A percentile compares a stretch with the other conserved stretches of the same genome.
phyloP scores from a whole-genome alignment of 1,140 invertebrate species.

The Pentalonia nigronervosa region DNA sequence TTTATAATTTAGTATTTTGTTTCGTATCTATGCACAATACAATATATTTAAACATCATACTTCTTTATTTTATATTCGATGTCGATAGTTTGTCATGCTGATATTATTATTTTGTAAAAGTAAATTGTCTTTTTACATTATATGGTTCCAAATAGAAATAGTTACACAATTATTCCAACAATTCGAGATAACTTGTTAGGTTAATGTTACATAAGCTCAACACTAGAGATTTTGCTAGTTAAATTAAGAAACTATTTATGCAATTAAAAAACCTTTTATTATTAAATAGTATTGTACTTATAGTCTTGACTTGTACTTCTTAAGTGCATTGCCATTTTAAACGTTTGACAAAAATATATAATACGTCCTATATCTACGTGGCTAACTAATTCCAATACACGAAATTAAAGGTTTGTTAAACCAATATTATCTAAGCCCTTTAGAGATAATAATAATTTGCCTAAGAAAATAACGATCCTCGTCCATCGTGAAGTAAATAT shows the following conservation, averaged over 20 bases:
- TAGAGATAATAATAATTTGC: neutral
- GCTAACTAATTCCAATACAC: neutral
- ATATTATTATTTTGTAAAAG: neutral
- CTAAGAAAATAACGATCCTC: neutral
- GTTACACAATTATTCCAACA: neutral
- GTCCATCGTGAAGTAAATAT: neutral
- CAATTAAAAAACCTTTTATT: neutral
- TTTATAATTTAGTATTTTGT: neutral
- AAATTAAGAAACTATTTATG: neutral
- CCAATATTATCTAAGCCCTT: neutral
- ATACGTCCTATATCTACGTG: neutral
- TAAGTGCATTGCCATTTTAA: neutral
- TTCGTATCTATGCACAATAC: neutral
- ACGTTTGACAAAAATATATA: neutral
- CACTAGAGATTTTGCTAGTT: neutral
- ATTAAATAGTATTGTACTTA: neutral
- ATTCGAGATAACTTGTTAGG: neutral
- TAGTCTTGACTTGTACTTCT: neutral
- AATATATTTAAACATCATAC: too few relatives aligned
- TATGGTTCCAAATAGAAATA: neutral
- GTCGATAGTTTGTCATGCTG: neutral
- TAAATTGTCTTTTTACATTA: neutral
- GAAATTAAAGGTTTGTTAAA: neutral
- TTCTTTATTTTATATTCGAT: too few relatives aligned
- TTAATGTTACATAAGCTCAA: neutral